Evolutionary conservation across 2,888 invertebrate species (phyloP), one percentile per base, ranked within the genome.

Genomic region (Halocaridina rubra): DNA sequence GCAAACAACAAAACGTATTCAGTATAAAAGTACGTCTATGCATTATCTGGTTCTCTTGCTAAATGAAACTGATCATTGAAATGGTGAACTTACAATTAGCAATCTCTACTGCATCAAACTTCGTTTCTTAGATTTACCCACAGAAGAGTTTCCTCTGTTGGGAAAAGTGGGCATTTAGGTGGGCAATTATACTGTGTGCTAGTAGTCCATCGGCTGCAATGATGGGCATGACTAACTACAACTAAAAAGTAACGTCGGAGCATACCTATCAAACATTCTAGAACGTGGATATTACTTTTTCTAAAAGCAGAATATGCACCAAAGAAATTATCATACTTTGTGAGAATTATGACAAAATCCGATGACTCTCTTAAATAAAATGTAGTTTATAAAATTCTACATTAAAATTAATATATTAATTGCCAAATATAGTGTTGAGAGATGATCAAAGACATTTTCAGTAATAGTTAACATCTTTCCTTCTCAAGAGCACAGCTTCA

Each of bases 301-400:
- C 32, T 61, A 53, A 32, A 77, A 22, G 59, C 59, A 59, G 76
- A 77, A 13, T 77, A 77, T 77, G 33, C 76, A 59, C n/a, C 32
- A 22, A 77, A 59, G 59, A 77, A 77, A 76, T 72, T 32, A 61
- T 77, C 59, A 59, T 30, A 32, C 33, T 61, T 59, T 30, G 39
- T n/a, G 33, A 4, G 30, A 57, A 32, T 27, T 30, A 30, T 59
- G 72, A 32, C 59, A 78, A 82, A 69, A 69, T 57, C 33, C 57
- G 71, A 32, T 59, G 71, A 78, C 72, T 72, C 71, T 53, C 72
- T 78, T 77, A 72, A 78, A 72, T 72, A 72, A 74, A 72, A 77
- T 82, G 81, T 61, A 72, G 57, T 78, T 46, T 61, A 72, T 71
- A 78, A 82, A 77, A 82, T 76, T 78, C 77, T 78, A 82, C 59